These are phyloP conservation scores for Lasiurus cinereus DNA, from an alignment of 2,113 vertebrate species.

Conservation along the genomic window DNA sequence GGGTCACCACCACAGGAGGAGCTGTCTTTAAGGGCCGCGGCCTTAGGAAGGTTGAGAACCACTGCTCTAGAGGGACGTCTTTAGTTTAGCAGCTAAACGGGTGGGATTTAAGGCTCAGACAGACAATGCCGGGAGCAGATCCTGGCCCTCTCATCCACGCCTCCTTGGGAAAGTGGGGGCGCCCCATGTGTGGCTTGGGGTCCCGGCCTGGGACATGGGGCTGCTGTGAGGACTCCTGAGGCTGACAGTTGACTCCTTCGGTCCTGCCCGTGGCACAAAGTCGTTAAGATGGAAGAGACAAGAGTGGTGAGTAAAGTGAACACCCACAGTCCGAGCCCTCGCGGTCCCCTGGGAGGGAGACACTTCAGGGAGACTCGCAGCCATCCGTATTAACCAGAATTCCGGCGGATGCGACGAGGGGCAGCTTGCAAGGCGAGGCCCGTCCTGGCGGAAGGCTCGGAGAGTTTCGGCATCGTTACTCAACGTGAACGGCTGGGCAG, in stretches of 20 bases:
- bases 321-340: not conserved
- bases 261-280: not conserved
- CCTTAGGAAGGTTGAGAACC: too few relatives aligned
- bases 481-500: accelerated
- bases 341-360: accelerated
- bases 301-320: not conserved
- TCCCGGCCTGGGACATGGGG: not conserved
- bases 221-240: not conserved
- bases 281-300: not conserved
- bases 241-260: too few relatives aligned
- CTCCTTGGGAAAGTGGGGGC: not conserved
- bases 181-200: not conserved
- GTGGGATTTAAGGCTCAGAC: not conserved
- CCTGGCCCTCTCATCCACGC: not conserved
- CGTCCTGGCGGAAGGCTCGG: not conserved
- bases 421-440: accelerated
- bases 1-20: too few relatives aligned
- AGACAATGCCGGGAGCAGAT: not conserved
- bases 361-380: accelerated
- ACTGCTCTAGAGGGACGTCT: not conserved
- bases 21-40: too few relatives aligned
- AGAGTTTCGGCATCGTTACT: not conserved
- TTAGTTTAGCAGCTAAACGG: not conserved
- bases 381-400: accelerated
- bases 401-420: accelerated